Conservation (phyloP, 1,140 invertebrate species). For the Apolygus lucorum region DNA sequence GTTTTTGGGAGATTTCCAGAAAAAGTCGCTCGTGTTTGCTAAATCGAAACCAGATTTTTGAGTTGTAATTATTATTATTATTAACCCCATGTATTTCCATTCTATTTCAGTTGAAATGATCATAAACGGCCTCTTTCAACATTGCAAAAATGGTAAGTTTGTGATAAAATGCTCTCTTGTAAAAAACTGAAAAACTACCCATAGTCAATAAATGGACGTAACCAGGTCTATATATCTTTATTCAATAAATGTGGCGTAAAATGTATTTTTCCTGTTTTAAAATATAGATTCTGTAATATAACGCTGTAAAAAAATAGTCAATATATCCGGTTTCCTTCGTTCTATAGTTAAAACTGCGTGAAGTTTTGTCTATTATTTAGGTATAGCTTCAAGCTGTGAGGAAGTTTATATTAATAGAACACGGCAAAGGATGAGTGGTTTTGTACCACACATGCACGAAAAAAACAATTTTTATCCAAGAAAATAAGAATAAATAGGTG, state of each 20-base stretch:
- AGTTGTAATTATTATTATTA: too few species aligned
- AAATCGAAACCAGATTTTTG: background rate
- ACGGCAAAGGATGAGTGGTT: too few species aligned
- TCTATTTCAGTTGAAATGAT: too few species aligned
- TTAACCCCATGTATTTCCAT: too few species aligned
- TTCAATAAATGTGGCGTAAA: background rate
- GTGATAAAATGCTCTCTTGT: background rate
- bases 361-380: too few species aligned
- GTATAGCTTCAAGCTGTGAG: too few species aligned
- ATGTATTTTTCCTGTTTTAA: conserved; percentile 18
- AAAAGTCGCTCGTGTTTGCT: background rate
- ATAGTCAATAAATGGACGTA: background rate
- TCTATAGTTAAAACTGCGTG: too few species aligned
- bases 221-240: background rate
- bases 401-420: too few species aligned
- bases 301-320: conserved; percentile 28
- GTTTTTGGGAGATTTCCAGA: background rate
- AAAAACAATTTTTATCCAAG: too few species aligned
- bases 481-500: too few species aligned
- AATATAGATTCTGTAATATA: conserved; percentile 25
- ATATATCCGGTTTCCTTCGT: conserved; percentile 22
- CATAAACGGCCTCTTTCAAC: background rate
- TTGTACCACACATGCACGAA: too few species aligned
- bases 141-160: background rate
- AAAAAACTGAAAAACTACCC: background rate